phyloP scores from a whole-genome alignment of 2,797 vertebrate genomes.

The Diplodus puntazzo region DNA sequence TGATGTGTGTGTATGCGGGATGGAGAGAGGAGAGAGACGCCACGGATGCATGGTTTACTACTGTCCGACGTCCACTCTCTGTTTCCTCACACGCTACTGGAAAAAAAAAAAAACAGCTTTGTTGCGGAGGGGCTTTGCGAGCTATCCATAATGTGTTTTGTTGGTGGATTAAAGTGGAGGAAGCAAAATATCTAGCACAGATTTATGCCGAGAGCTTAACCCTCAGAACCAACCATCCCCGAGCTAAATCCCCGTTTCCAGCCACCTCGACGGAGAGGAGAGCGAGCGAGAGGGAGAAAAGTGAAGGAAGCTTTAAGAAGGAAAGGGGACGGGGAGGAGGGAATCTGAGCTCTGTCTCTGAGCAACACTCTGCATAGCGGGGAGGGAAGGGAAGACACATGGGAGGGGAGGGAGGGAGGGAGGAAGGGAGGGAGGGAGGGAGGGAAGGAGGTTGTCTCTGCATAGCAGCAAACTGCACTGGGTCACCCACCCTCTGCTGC shows the following conservation, averaged over 20 bases:
- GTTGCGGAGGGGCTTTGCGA: slow-evolving; percentile 40
- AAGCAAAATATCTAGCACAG: slow-evolving; percentile 61
- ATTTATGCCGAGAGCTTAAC: slow-evolving; percentile 62
- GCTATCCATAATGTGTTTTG: slow-evolving; percentile 61
- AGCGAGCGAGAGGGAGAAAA: slow-evolving; percentile 33
- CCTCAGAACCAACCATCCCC: slow-evolving; percentile 40
- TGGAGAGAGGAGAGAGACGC: slow-evolving; percentile 2
- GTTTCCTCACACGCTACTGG: slow-evolving; percentile 21
- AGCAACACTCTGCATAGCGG: slow-evolving; percentile 69
- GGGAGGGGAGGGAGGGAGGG: slow-evolving; percentile 43
- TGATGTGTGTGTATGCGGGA: slow-evolving; percentile 16
- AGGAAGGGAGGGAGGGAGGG: slow-evolving; percentile 31
- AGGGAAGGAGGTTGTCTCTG: slow-evolving; percentile 76
- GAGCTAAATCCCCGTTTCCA: slow-evolving; percentile 56
- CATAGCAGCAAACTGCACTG: slow-evolving; percentile 87
- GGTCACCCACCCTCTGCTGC: slow-evolving; percentile 84
- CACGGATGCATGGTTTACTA: slow-evolving; percentile 24
- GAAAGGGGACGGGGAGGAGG: slow-evolving; percentile 35
- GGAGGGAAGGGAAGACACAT: slow-evolving; percentile 60
- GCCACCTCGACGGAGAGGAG: slow-evolving; percentile 39
- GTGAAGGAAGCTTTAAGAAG: slow-evolving; percentile 27
- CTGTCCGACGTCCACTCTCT: slow-evolving; percentile 26
- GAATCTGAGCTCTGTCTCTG: slow-evolving; percentile 68
- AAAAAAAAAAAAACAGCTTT: slow-evolving; percentile 28
- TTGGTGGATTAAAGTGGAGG: slow-evolving; percentile 64